These are phyloP conservation scores for Alethe diademata DNA, from an alignment of 2,113 vertebrate species.

Conservation along the genomic window DNA sequence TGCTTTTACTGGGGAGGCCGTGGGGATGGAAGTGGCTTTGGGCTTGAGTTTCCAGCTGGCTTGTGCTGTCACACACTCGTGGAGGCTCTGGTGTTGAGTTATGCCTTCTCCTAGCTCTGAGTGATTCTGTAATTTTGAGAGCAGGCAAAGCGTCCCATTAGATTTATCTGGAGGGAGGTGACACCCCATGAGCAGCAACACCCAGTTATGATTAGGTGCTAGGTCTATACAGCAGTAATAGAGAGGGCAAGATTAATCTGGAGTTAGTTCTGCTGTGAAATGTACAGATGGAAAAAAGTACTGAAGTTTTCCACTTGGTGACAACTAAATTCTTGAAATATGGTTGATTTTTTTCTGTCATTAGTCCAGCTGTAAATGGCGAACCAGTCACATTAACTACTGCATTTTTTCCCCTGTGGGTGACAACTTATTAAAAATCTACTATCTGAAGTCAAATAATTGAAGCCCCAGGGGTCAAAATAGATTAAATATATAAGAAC, in stretches of 20 bases:
- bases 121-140: not conserved
- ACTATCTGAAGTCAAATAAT: not conserved
- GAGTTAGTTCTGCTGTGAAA: not conserved
- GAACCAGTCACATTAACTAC: not conserved
- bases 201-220: not conserved
- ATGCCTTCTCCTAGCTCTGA: not conserved
- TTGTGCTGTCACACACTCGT: not conserved
- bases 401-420: not conserved
- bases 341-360: not conserved
- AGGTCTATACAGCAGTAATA: not conserved
- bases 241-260: not conserved
- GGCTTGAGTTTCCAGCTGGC: not conserved
- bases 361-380: not conserved
- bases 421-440: slow-evolving; percentile 39
- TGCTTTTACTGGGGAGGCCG: not conserved
- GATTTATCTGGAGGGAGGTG: not conserved
- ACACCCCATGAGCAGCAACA: not conserved
- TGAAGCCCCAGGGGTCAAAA: not conserved
- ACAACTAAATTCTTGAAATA: not conserved
- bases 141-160: not conserved
- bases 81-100: not conserved
- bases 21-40: not conserved
- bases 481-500: not conserved
- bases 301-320: not conserved
- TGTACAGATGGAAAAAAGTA: not conserved